Conservation (phyloP, 2,888 invertebrate species). For the Tillus elongatus region DNA sequence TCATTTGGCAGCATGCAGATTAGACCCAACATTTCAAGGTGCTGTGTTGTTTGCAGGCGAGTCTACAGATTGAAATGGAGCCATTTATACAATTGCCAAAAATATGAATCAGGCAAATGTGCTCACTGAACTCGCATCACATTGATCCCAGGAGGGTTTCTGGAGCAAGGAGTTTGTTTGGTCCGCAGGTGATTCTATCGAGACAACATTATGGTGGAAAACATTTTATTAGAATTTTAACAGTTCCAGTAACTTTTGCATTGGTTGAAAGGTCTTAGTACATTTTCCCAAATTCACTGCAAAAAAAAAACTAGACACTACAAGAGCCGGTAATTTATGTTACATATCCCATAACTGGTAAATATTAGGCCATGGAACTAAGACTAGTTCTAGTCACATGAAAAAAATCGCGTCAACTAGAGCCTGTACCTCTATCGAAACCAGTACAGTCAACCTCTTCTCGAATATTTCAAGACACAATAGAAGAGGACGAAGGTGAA, state of each 20-base stretch:
- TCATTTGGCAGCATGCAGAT: slow-evolving; percentile 1
- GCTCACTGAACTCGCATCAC: slow-evolving; percentile 2
- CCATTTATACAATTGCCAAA: slow-evolving; percentile 2
- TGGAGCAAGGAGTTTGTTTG: slow-evolving; percentile 4
- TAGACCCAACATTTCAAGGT: slow-evolving; percentile 2
- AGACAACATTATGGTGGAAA: not conserved
- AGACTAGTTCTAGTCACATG: not conserved
- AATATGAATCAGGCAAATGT: slow-evolving; percentile 1
- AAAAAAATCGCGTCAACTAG: slow-evolving; percentile 2
- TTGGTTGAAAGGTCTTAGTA: slow-evolving; percentile 3
- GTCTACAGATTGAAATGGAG: slow-evolving; percentile 1
- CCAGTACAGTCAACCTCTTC: not conserved
- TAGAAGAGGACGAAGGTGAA: not conserved
- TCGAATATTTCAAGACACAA: slow-evolving; percentile 1
- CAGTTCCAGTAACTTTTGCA: slow-evolving; percentile 1
- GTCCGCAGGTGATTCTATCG: slow-evolving; percentile 2
- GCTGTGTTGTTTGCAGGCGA: not conserved
- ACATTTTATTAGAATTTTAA: slow-evolving; percentile 1
- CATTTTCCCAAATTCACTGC: slow-evolving; percentile 3
- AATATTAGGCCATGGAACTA: not conserved
- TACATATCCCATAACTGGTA: not conserved
- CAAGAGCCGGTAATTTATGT: slow-evolving; percentile 2
- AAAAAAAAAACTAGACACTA: slow-evolving; percentile 2
- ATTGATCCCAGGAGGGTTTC: slow-evolving; percentile 2
- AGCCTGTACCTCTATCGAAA: no score